Base-by-base conservation (phyloP, 2,888 invertebrate species). In the Ligdia adustata region DNA sequence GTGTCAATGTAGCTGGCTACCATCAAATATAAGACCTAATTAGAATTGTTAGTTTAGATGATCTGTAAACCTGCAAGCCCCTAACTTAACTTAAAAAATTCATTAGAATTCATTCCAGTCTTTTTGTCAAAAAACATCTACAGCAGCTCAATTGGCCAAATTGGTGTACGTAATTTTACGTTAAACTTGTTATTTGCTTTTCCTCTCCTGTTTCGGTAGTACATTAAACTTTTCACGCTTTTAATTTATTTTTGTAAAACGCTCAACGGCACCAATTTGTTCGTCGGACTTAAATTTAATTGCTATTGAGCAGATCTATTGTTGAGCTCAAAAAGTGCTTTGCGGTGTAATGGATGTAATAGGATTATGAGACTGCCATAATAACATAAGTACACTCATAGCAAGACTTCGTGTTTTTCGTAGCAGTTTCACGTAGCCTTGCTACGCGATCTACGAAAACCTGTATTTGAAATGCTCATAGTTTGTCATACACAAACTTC, bases 121-220 rank as follows among this genome's bases (percentile, higher is more conserved):
- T 64, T 63, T 72, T 62, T 66, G 63, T 66, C 75, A 61, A 57
- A 66, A 69, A 66, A 60, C 63, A 66, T 74, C 75, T 66, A 74
- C 74, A 79, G 77, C 75, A 24, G 67, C 60, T 45, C 44, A 42
- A 46, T 41, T 49, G 52, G 51, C 34, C 4, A 52, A 58, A 56
- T 55, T 51, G 49, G 52, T 53, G 40, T 35, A 41, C 48, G 41
- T 37, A 37, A 41, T 49, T 54, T 47, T 43, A 52, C 47, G 31
- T 37, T 45, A 68, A 67, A 63, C 62, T 62, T 52, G 57, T 64
- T 62, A 63, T 66, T 69, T 71, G 55, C 61, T 58, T 57, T 45
- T 26, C 39, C 18, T 48, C 37, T 22, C 28, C 43, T 56, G 60
- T 62, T 64, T 57, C 56, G 49, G 49, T 55, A 63, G 58, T 68